Evolutionary conservation across 2,888 invertebrate species (phyloP).

Genomic region (Drosophila macrospina): DNA sequence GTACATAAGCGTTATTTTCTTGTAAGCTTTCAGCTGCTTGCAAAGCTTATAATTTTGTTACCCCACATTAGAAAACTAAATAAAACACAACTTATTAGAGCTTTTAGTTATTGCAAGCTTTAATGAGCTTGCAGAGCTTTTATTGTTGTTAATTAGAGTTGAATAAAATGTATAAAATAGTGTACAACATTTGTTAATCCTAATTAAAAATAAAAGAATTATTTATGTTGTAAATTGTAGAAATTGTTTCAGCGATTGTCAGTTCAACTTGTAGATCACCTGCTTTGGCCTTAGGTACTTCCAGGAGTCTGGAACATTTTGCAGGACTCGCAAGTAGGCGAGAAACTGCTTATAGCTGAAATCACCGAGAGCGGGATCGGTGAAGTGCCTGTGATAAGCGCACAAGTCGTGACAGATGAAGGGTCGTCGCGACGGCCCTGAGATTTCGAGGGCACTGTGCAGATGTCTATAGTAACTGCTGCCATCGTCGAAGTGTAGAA

Average conservation of each 20-base stretch:
- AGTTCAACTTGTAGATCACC: neutral
- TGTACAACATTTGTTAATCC: neutral
- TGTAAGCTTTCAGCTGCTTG: too few species aligned
- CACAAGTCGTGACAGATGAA: conserved; percentile 47
- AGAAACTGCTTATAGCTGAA: conserved; percentile 48
- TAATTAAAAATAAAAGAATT: too few species aligned
- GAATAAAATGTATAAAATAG: neutral
- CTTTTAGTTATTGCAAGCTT: too few species aligned
- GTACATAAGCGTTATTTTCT: too few species aligned
- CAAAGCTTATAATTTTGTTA: too few species aligned
- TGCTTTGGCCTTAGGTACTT: neutral
- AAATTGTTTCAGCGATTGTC: neutral
- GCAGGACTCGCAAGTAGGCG: conserved; percentile 40
- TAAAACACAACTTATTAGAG: too few species aligned
- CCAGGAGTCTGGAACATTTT: conserved; percentile 23
- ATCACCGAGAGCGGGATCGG: conserved; percentile 4
- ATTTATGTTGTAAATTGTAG: too few species aligned
- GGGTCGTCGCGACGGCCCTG: conserved; percentile 8
- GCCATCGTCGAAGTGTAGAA: conserved; percentile 22
- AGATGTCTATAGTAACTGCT: conserved; percentile 12
- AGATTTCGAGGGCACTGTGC: conserved; percentile 14
- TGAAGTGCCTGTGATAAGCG: conserved; percentile 36
- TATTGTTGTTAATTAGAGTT: too few species aligned
- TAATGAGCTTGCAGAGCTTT: too few species aligned
- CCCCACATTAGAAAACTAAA: too few species aligned